These are phyloP conservation scores for Dendrocincla tyrannina DNA, from an alignment of 2,797 vertebrate species.

Conservation along the genomic window DNA sequence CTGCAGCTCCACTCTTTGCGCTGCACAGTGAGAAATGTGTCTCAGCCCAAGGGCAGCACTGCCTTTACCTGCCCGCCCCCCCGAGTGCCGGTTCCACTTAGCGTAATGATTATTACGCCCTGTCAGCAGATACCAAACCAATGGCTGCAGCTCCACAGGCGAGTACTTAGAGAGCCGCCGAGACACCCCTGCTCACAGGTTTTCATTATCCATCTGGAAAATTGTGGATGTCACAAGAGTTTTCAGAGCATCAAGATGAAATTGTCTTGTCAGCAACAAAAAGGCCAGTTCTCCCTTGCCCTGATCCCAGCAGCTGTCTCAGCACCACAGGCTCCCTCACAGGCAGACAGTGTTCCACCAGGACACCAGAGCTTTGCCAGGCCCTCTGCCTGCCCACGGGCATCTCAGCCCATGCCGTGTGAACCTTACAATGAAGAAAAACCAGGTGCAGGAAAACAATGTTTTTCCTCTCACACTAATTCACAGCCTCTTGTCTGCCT, in stretches of 20 bases:
- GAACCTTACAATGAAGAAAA: not conserved
- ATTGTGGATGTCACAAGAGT: conserved; percentile 6
- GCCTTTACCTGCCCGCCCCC: not conserved
- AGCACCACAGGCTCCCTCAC: not conserved
- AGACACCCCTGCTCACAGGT: not conserved
- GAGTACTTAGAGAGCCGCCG: not conserved
- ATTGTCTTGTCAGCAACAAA: conserved; percentile 22
- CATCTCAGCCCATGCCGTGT: rapidly evolving
- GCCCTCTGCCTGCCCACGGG: not conserved
- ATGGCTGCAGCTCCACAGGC: not conserved
- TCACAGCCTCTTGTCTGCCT: not conserved
- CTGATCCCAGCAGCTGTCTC: not conserved
- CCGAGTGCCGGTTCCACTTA: not conserved
- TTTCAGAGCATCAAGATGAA: conserved; percentile 26
- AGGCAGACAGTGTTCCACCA: not conserved
- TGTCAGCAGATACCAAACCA: conserved; percentile 39
- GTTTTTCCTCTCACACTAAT: not conserved
- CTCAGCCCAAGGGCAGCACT: conserved; percentile 14
- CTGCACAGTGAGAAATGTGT: rapidly evolving
- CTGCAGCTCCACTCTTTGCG: rapidly evolving
- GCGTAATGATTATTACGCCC: not conserved
- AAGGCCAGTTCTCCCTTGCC: conserved; percentile 7
- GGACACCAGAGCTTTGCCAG: not conserved
- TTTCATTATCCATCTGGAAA: conserved; percentile 46
- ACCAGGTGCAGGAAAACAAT: not conserved